Evolutionary conservation across 2,888 invertebrate genomes (phyloP).

Genomic region (Lepetodrilus schrolli): DNA sequence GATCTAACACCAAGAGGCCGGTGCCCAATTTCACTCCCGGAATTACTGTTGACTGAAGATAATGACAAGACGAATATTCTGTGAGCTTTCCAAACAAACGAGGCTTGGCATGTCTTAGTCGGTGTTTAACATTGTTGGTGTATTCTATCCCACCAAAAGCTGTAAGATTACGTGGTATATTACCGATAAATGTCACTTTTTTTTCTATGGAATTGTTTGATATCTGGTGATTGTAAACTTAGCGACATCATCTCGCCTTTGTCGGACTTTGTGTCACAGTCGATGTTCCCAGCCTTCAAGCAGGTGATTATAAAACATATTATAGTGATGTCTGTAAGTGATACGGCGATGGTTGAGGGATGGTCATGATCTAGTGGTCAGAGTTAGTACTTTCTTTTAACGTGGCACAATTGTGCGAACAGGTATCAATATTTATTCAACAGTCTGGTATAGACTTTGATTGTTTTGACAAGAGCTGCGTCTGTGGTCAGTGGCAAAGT

Average conservation of each 20-base stretch:
- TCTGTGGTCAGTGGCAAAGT: too few relatives aligned
- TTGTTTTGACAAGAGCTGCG: too few relatives aligned
- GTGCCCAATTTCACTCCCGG: neutral
- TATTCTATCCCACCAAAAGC: neutral
- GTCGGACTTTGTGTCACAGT: neutral
- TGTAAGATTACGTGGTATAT: constrained; percentile 10
- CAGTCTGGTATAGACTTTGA: too few relatives aligned
- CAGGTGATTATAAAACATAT: neutral
- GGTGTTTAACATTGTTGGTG: neutral
- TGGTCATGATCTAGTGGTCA: too few relatives aligned
- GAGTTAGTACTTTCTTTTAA: too few relatives aligned
- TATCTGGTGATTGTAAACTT: neutral
- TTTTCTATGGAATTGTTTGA: neutral
- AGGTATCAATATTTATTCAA: too few relatives aligned
- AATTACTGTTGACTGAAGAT: constrained; percentile 19
- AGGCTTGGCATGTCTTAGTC: neutral
- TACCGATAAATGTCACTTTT: neutral
- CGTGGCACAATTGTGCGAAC: too few relatives aligned
- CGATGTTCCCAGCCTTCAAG: too few relatives aligned
- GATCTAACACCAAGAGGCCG: neutral
- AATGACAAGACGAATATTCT: constrained; percentile 10
- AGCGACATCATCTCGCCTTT: neutral
- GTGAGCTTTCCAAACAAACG: neutral
- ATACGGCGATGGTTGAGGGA: neutral
- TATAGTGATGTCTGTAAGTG: neutral